Evolutionary conservation across 37 sponge, comb jelly and placozoan species (phyloP).

Genomic region (Haliclona indistincta): DNA sequence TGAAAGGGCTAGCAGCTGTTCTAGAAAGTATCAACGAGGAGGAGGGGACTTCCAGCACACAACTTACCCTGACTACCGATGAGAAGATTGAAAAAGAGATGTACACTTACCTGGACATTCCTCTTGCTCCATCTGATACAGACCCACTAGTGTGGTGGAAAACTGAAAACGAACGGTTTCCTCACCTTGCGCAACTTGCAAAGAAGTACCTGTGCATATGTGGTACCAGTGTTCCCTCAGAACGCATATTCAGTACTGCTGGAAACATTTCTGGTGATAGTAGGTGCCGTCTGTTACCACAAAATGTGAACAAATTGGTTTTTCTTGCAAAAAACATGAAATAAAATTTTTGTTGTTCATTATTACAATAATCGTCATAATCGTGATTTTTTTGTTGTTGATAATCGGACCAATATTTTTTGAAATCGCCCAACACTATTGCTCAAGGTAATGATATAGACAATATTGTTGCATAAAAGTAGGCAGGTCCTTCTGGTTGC

Average conservation of each 20-base stretch:
- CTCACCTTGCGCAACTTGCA: background rate
- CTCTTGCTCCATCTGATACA: background rate
- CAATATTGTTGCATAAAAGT: too few species aligned
- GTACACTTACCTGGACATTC: constrained; percentile 14
- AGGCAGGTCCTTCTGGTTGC: too few species aligned
- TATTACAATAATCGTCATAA: too few species aligned
- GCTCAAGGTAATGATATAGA: too few species aligned
- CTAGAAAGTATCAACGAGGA: constrained; percentile 14
- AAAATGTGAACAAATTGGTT: constrained; percentile 26
- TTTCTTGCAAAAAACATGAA: constrained; percentile 39
- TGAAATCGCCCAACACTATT: too few species aligned
- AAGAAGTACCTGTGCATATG: constrained; percentile 6
- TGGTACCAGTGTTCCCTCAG: constrained; percentile 42
- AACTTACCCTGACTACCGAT: background rate
- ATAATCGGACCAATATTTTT: too few species aligned
- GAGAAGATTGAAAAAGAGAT: constrained; percentile 21
- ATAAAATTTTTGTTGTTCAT: too few species aligned
- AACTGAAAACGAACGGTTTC: constrained; percentile 2
- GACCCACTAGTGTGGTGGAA: constrained; percentile 12
- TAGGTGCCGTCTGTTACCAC: constrained; percentile 23
- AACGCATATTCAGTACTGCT: constrained; percentile 32
- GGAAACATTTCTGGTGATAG: constrained; percentile 25
- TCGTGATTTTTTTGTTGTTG: too few species aligned
- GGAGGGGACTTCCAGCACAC: background rate
- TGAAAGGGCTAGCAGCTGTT: constrained; percentile 38